These are phyloP conservation scores for Plotosus lineatus DNA, from an alignment of 2,113 vertebrate genomes.

Conservation along the genomic window DNA sequence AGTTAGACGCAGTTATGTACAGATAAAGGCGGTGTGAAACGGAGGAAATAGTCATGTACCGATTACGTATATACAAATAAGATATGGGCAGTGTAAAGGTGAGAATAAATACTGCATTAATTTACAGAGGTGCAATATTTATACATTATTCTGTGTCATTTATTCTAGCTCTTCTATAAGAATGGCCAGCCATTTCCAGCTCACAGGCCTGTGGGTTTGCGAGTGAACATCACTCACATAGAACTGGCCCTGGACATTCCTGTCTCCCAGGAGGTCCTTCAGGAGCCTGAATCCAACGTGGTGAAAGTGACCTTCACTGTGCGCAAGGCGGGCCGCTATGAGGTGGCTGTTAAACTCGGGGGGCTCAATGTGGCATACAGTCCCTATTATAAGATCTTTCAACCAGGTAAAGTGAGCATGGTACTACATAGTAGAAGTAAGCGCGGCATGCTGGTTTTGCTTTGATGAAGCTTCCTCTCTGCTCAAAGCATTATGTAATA, in stretches of 20 bases:
- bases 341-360: slow-evolving; percentile 91
- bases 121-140: too few relatives aligned
- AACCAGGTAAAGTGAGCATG: slow-evolving; percentile 81
- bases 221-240: slow-evolving; percentile 92
- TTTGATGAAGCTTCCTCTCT: neutral
- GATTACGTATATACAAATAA: too few relatives aligned
- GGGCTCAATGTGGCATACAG: slow-evolving; percentile 96
- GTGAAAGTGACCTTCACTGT: slow-evolving; percentile 97
- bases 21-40: too few relatives aligned
- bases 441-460: neutral
- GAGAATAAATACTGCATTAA: too few relatives aligned
- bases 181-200: slow-evolving; percentile 95
- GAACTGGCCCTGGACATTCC: slow-evolving; percentile 95
- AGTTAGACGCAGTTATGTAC: too few relatives aligned
- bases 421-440: too few relatives aligned
- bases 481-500: neutral
- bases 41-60: too few relatives aligned
- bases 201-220: slow-evolving; percentile 86
- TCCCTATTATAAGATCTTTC: slow-evolving; percentile 96
- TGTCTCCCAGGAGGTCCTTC: slow-evolving; percentile 93
- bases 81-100: too few relatives aligned
- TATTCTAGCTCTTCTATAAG: slow-evolving; percentile 89
- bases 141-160: slow-evolving; percentile 14
- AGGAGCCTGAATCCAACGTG: slow-evolving; percentile 88
- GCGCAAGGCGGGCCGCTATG: slow-evolving; percentile 92